Percentiles rank a stretch among this genome's conserved stretches.
Conservation (phyloP, 2,113 vertebrate species). For the Callorhinus ursinus region DNA sequence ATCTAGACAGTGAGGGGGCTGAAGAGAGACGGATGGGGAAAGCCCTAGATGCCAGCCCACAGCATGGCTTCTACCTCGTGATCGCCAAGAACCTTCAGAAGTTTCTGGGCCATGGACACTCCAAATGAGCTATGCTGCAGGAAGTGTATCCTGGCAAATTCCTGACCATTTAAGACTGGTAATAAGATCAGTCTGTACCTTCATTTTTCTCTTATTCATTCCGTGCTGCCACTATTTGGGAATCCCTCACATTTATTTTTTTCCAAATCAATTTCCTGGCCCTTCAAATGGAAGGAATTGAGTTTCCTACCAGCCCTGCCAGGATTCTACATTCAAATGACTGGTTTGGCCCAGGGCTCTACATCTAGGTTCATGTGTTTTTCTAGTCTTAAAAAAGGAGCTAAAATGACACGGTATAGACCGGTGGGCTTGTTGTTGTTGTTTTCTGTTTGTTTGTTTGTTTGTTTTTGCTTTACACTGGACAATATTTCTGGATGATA, state of each 20-base stretch:
- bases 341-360: neutral
- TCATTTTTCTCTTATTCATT: slow-evolving; percentile 68
- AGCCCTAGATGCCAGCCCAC: neutral
- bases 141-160: neutral
- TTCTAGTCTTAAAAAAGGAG: neutral
- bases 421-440: neutral
- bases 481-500: slow-evolving; percentile 45
- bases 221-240: slow-evolving; percentile 76
- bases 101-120: neutral
- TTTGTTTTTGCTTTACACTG: neutral
- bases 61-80: fast-evolving
- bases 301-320: slow-evolving; percentile 62
- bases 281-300: slow-evolving; percentile 75
- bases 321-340: neutral
- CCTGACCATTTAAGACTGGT: neutral
- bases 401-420: neutral
- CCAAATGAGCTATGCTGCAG: neutral
- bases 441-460: neutral
- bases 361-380: neutral
- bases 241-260: slow-evolving; percentile 77
- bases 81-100: neutral
- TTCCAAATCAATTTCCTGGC: slow-evolving; percentile 71
- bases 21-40: fast-evolving
- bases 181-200: slow-evolving; percentile 70
- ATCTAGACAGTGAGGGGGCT: fast-evolving